Percentiles rank a stretch among this genome's conserved stretches.
Conservation (phyloP, 2,888 invertebrate species). For the Galeruca laticollis region DNA sequence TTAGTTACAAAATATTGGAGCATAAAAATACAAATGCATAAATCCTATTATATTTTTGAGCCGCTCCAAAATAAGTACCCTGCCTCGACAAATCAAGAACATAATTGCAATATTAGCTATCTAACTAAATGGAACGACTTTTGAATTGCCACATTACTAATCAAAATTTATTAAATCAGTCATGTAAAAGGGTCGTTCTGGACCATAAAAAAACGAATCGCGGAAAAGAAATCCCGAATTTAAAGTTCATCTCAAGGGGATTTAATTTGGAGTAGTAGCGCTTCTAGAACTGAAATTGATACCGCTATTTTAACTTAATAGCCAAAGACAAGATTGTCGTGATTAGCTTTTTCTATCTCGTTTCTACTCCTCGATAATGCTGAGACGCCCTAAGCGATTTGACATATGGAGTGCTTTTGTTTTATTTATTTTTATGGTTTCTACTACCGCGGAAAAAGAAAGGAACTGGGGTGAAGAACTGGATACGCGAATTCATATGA, state of each 20-base stretch:
- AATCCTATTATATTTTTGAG: too few species aligned
- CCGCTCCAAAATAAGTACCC: too few species aligned
- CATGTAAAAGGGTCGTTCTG: constrained; percentile 58
- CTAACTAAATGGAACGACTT: constrained; percentile 20
- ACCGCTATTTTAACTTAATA: constrained; percentile 67
- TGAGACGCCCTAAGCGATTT: constrained; percentile 23
- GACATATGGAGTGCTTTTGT: constrained; percentile 35
- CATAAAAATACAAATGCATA: too few species aligned
- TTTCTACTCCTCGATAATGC: constrained; percentile 19
- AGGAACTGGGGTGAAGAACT: background rate
- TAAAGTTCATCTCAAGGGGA: constrained; percentile 56
- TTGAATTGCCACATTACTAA: constrained; percentile 49
- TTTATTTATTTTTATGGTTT: constrained; percentile 37
- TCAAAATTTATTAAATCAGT: constrained; percentile 58
- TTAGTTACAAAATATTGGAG: too few species aligned
- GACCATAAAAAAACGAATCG: constrained; percentile 59
- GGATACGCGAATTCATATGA: too few species aligned
- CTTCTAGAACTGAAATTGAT: constrained; percentile 63
- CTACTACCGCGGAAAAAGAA: constrained; percentile 12
- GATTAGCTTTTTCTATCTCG: constrained; percentile 59
- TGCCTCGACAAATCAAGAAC: background rate
- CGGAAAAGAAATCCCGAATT: constrained; percentile 60
- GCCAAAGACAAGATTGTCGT: constrained; percentile 66
- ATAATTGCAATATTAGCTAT: background rate
- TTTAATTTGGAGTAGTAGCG: constrained; percentile 53